Evolutionary conservation across 2,888 invertebrate species (phyloP), one percentile per base, ranked within the genome.

Genomic region (Bibio marci): DNA sequence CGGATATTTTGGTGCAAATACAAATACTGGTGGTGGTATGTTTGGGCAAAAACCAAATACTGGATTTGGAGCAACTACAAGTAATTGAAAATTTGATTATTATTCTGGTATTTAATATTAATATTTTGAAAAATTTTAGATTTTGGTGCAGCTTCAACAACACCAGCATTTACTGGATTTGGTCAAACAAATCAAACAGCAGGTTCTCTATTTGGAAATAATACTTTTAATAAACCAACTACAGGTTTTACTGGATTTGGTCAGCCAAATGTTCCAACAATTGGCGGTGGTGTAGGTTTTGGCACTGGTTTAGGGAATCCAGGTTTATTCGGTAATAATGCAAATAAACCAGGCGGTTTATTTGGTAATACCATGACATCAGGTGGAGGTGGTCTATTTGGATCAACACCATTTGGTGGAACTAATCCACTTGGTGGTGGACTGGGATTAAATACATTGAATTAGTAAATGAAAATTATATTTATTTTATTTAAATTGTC

Each of bases 241-340:
- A 64, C 71, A 0, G 58, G 64, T 0, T 76, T 77, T 52, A 72
- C 74, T 11, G 54, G 54, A 1, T 73, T 76, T 49, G 63, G 63
- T 4, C 22, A 22, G 22, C 48, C 54, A 1, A 48, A 58, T 12
- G 44, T 53, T 6, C 48, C 53, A 36, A 53, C 55, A 3, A 8
- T 54, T 22, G 53, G 51, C n/a, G 48, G 43, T 39, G 47, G 44
- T 37, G 18, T 43, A 11, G 41, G 35, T 35, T 43, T 44, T 30
- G 49, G 49, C 1, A 37, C 45, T 13, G 12, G 7, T 5, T 14
- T 17, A 32, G 22, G 22, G 5, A 44, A 44, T 32, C 44, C 31
- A 11, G 50, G 54, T 2, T 48, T 71, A 46, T 73, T 73, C 49
- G 59, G 66, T 1, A 65, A 58, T 52, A 60, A 60, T 32, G 54